Evolutionary conservation across 2,888 invertebrate genomes (phyloP), one percentile per base, ranked within the genome.

Genomic region (Drosophila sordidula): DNA sequence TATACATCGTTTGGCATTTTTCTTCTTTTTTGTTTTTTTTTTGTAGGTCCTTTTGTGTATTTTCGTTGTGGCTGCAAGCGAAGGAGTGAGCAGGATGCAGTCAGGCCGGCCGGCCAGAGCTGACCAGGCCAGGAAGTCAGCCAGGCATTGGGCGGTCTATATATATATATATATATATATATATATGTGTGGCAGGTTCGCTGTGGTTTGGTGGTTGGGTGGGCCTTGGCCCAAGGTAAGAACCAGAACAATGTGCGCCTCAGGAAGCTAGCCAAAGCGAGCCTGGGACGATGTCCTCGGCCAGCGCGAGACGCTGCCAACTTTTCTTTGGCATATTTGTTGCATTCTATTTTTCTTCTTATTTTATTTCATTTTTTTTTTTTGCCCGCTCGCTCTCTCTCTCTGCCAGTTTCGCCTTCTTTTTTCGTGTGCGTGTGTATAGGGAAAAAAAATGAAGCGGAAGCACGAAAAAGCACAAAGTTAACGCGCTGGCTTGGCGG

Each of bases 401-500:
- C 65, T 64, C 59, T 50, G 6, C 25, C 25, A 25, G 38, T 56
- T 50, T 36, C 32, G 34, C 32, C 34, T 32, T 8, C 36, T 22
- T 51, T 46, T 64, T 70, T 57, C 44, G 59, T 61, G 55, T 64
- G 47, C 42, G 70, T 64, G 25, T 63, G 64, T 65, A 67, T 61
- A 51, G 63, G 63, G 63, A 82, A 82, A 79, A 89, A 87, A 80
- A 90, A 88, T 85, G 75, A 79, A 79, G 83, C 86, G 76, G 83
- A 89, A 86, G 84, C 73, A 76, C 76, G 80, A 81, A 83, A 88
- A 88, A 87, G 82, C 82, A 78, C 72, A 87, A 81, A 77, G 70
- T 80, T 79, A 83, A 76, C 73, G 82, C 71, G 70, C 26, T 29
- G 45, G 64, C 45, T 36, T 25, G 45, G 49, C 55, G 47, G 26